A percentile compares a stretch with the other conserved stretches of the same genome.
phyloP scores from a whole-genome alignment of 1,140 invertebrate species.

The Artemia franciscana region DNA sequence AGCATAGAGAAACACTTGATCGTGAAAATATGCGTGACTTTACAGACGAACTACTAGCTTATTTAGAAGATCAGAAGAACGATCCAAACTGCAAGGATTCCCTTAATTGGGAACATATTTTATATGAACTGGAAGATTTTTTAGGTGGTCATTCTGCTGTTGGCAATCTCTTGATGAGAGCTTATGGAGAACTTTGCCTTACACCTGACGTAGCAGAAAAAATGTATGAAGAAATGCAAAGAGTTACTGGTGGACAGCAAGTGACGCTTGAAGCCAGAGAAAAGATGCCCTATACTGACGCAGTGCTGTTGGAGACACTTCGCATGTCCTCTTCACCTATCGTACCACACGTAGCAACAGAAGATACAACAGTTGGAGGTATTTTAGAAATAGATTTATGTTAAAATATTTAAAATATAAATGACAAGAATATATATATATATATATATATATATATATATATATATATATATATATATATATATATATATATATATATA shows the following conservation, averaged over 20 bases:
- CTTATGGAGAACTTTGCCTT: constrained; percentile 37
- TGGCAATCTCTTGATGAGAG: constrained; percentile 52
- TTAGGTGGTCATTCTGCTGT: constrained; percentile 66
- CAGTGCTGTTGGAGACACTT: constrained; percentile 50
- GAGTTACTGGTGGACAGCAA: constrained; percentile 21
- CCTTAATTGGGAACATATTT: constrained; percentile 8
- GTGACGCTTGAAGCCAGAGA: constrained; percentile 38
- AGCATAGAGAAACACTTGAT: constrained; percentile 12
- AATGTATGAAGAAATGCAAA: constrained; percentile 43
- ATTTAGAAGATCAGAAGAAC: constrained; percentile 29
- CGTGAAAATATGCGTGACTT: constrained; percentile 29
- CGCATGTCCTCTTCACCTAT: constrained; percentile 60
- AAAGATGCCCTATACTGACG: constrained; percentile 54
- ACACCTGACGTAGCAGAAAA: constrained; percentile 28
- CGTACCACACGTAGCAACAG: constrained; percentile 64
- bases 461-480: too few relatives aligned
- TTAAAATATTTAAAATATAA: too few relatives aligned
- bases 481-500: too few relatives aligned
- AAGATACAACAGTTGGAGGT: constrained; percentile 42
- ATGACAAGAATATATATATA: too few relatives aligned
- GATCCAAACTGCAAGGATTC: constrained; percentile 3
- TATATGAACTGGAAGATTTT: constrained; percentile 25
- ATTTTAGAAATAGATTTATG: too few relatives aligned
- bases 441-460: too few relatives aligned
- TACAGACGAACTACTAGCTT: constrained; percentile 42